phyloP scores from a whole-genome alignment of 2,113 vertebrate genomes.

The Heterochromis multidens region DNA sequence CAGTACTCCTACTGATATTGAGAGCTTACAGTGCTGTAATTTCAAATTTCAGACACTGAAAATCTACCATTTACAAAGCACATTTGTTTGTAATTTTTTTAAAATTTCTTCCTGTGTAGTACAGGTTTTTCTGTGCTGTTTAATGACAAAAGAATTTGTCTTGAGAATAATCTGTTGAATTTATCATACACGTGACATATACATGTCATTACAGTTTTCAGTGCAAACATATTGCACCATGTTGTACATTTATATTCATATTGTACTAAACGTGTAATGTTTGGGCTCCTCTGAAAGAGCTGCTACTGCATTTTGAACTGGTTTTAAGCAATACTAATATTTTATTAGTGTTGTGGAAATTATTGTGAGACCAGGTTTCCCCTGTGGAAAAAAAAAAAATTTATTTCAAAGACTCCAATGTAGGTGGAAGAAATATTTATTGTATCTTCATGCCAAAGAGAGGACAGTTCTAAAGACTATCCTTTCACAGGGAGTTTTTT shows the following conservation, averaged over 20 bases:
- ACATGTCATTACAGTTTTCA: background rate
- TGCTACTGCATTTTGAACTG: background rate
- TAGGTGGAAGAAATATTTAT: background rate
- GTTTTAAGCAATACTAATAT: background rate
- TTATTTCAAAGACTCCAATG: background rate
- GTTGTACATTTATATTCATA: background rate
- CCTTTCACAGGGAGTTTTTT: background rate
- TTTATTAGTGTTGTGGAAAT: background rate
- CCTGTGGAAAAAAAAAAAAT: background rate
- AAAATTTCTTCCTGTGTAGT: background rate
- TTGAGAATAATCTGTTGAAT: background rate
- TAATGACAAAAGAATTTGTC: background rate
- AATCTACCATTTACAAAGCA: background rate
- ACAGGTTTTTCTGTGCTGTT: background rate
- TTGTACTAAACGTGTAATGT: background rate
- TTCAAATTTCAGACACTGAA: background rate
- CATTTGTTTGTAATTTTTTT: background rate
- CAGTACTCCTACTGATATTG: constrained; percentile 35
- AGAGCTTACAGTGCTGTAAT: background rate
- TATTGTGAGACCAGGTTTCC: background rate
- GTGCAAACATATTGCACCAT: background rate
- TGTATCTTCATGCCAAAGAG: background rate
- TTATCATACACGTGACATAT: background rate
- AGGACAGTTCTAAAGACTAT: background rate
- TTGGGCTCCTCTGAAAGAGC: background rate